These are phyloP conservation scores for Leiothrix lutea DNA, from an alignment of 2,113 vertebrate genomes.

Conservation along the genomic window DNA sequence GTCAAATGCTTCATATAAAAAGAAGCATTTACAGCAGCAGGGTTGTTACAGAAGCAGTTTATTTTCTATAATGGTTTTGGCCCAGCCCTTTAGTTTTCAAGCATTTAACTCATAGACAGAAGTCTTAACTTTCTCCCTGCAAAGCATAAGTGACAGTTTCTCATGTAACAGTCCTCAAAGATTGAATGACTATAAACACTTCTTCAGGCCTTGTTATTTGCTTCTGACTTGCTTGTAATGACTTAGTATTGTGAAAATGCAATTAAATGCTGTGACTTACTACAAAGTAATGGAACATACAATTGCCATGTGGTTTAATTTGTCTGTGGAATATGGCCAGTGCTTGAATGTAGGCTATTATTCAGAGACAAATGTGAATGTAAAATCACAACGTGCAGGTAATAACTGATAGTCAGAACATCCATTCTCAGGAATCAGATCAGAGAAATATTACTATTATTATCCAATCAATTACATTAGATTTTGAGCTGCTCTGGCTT, in stretches of 20 bases:
- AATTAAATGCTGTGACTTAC: slow-evolving; percentile 35
- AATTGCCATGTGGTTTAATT: neutral
- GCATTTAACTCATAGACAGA: slow-evolving; percentile 7
- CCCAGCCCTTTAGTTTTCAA: slow-evolving; percentile 3
- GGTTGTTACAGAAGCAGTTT: slow-evolving; percentile 25
- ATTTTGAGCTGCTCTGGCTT: neutral
- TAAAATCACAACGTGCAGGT: neutral
- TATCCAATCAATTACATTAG: neutral
- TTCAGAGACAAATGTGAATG: neutral
- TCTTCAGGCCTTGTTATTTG: neutral
- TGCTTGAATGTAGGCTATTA: neutral
- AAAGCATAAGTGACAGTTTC: neutral
- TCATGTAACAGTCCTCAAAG: neutral
- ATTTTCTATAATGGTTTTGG: slow-evolving; percentile 21
- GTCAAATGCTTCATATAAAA: slow-evolving; percentile 31
- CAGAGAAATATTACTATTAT: neutral
- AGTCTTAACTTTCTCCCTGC: neutral
- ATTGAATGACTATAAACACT: neutral
- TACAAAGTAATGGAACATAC: neutral
- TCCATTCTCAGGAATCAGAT: neutral
- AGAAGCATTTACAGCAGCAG: slow-evolving; percentile 28
- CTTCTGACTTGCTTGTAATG: neutral
- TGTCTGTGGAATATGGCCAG: neutral
- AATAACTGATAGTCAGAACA: neutral
- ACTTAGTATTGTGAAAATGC: slow-evolving; percentile 19